Percentiles rank a stretch among this genome's conserved stretches.
Evolutionary conservation across 2,888 invertebrate genomes (phyloP).

Genomic region (Hoplodrina ambigua): DNA sequence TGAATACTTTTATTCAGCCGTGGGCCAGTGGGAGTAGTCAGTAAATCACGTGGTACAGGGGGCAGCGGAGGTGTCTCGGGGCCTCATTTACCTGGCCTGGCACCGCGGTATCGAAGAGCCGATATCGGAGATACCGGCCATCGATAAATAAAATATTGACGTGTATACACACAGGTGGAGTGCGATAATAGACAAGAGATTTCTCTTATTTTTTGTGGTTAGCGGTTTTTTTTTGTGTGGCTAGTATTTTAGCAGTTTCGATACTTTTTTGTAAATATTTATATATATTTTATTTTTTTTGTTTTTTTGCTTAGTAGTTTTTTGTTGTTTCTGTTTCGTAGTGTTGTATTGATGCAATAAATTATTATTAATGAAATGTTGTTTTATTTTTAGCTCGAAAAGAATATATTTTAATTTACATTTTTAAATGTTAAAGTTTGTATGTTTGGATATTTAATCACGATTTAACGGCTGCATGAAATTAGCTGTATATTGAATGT

Average conservation of each 20-base stretch:
- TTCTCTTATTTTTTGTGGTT: not conserved
- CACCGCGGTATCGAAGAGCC: constrained; percentile 73
- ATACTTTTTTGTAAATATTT: not conserved
- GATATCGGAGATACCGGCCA: constrained; percentile 82
- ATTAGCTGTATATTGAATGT: too few relatives aligned
- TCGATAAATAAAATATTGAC: constrained; percentile 89
- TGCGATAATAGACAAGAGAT: constrained; percentile 37
- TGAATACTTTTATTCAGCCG: constrained; percentile 64
- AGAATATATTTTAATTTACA: too few relatives aligned
- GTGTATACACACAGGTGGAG: constrained; percentile 70
- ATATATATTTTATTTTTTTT: not conserved
- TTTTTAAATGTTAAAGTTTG: not conserved
- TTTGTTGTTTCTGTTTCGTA: not conserved
- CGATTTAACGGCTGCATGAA: too few relatives aligned
- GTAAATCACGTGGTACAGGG: constrained; percentile 75
- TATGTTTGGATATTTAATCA: too few relatives aligned
- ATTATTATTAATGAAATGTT: not conserved
- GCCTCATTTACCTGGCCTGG: constrained; percentile 84
- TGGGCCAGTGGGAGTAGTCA: constrained; percentile 59
- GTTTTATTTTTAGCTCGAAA: not conserved
- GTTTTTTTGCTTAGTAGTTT: not conserved
- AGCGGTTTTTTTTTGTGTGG: not conserved
- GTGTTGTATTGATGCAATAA: too few relatives aligned
- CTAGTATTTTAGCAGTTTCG: not conserved
- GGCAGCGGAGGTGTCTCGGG: constrained; percentile 64